Base-by-base conservation (phyloP, 2,888 invertebrate species). In the Nebria brevicollis region DNA sequence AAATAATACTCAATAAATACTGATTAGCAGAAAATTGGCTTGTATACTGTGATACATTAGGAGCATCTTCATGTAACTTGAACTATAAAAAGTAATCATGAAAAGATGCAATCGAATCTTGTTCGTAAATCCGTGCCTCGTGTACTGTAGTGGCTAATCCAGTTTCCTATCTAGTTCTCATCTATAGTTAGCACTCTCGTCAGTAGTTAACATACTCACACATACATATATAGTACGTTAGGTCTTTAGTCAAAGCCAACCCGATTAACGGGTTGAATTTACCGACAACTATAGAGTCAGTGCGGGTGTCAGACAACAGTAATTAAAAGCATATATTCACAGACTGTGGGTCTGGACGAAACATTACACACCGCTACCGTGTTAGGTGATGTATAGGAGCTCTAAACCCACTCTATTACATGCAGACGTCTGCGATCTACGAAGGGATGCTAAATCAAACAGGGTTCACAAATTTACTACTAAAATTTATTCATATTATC, bases 261-360 rank as follows among this genome's bases (percentile, higher is more conserved):
- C 34, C 70, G 70, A 70, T 70, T 70, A 70, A 70, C 34, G 70
- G 26, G 26, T 25, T 70, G 34, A 70, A 70, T 70, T 70, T 70
- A 20, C 70, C 70, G 70, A 70, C 70, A 70, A 68, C 25, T 70
- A 70, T 70, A 25, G 70, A 15, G 70, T 54, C 54, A 54, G n/a
- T 25, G 70, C 34, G 34, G 70, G 54, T 64, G 77, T 66, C 34
- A 77, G 77, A 77, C 77, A 77, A 77, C 77, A 54, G 77, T 77
- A 77, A 77, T 77, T 77, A 77, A 77, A 77, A 77, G 77, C 77
- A 77, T 77, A 77, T 72, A 77, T 77, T 72, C 77, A 43, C n/a
- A 65, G 26, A 70, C 70, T 11, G 41, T 13, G 43, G 20, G 20
- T 54, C 54, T 54, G 54, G 26, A 64, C 75, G 25, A 42, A 43